Percentiles rank a stretch among this genome's conserved stretches.
These are phyloP conservation scores for Mimachlamys varia DNA, from an alignment of 2,888 invertebrate species.

Conservation along the genomic window DNA sequence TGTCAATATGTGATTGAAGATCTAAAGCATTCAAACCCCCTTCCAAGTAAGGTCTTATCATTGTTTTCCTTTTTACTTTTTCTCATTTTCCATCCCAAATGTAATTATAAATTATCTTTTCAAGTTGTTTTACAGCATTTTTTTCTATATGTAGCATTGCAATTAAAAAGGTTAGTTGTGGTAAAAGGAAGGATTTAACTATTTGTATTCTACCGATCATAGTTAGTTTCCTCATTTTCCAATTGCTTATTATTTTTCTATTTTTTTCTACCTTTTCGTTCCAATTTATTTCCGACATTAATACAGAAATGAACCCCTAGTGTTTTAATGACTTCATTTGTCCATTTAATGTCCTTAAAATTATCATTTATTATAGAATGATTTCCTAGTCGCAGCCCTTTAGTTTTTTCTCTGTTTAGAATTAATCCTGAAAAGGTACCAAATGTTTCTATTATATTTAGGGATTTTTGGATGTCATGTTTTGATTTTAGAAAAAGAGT, in stretches of 20 bases:
- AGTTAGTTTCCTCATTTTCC: neutral
- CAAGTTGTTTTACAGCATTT: neutral
- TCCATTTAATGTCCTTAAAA: neutral
- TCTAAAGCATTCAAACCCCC: neutral
- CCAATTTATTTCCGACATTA: neutral
- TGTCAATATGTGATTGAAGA: neutral
- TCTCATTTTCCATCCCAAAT: neutral
- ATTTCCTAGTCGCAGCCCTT: neutral
- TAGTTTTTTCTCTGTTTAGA: neutral
- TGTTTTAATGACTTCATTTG: neutral
- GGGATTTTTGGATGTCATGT: neutral
- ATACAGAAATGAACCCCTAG: neutral
- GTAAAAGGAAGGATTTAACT: neutral
- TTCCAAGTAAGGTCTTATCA: neutral
- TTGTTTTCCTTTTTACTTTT: neutral
- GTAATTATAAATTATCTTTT: neutral
- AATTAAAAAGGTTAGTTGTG: neutral
- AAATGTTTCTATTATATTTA: neutral
- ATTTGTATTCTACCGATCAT: neutral
- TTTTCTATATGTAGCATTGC: neutral
- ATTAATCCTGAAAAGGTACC: neutral
- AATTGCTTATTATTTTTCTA: neutral
- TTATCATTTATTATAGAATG: neutral
- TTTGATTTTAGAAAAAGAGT: neutral
- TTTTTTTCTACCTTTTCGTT: neutral